A percentile compares a stretch with the other conserved stretches of the same genome.
These are phyloP conservation scores for Eustalomyia histrio DNA, from an alignment of 2,888 invertebrate genomes.

Conservation along the genomic window DNA sequence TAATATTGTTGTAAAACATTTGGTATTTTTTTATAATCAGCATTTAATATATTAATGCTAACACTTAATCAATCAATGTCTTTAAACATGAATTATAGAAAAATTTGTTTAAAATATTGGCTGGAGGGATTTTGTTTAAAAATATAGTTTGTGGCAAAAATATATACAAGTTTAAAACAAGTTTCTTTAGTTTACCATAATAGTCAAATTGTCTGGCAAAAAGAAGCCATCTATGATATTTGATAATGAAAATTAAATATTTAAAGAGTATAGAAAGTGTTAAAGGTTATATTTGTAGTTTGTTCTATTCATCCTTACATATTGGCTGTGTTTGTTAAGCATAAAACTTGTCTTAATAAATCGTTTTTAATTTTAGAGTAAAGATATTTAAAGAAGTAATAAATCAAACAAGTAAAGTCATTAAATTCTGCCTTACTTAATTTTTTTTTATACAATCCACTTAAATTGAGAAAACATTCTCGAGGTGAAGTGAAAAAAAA, in stretches of 20 bases:
- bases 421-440: too few relatives aligned
- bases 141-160: background rate
- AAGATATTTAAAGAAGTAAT: too few relatives aligned
- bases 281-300: too few relatives aligned
- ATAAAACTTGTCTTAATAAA: background rate
- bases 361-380: too few relatives aligned
- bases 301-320: too few relatives aligned
- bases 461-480: too few relatives aligned
- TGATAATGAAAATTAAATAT: background rate
- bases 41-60: slow-evolving; percentile 51
- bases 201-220: slow-evolving; percentile 36
- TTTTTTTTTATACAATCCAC: too few relatives aligned
- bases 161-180: slow-evolving; percentile 24
- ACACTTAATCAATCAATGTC: slow-evolving; percentile 63
- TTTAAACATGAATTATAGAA: slow-evolving; percentile 5
- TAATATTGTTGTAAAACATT: slow-evolving; percentile 42
- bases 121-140: slow-evolving; percentile 38
- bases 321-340: too few relatives aligned
- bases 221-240: background rate
- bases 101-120: slow-evolving; percentile 25
- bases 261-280: slow-evolving; percentile 15
- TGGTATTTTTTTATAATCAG: slow-evolving; percentile 30
- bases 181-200: slow-evolving; percentile 18
- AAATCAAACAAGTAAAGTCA: too few relatives aligned
- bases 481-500: too few relatives aligned